Percentiles rank a stretch among this genome's conserved stretches.
Evolutionary conservation across 1,140 invertebrate species (phyloP).

Genomic region (Stegodyphus mimosarum): DNA sequence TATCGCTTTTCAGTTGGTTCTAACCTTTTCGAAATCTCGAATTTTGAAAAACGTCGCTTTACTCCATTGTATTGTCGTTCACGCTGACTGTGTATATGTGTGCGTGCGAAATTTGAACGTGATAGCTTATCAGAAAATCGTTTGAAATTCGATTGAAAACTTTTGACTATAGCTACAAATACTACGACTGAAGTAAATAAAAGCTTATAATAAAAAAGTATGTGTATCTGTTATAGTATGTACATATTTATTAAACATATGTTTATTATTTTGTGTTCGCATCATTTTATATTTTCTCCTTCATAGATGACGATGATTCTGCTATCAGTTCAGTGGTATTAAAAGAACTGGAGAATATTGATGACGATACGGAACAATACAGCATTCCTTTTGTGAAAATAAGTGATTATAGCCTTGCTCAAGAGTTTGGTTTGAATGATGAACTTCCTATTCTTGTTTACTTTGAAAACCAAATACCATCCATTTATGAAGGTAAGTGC

Average conservation of each 20-base stretch:
- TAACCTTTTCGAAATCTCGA: too few species aligned
- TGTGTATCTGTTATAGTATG: too few species aligned
- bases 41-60: too few species aligned
- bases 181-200: too few species aligned
- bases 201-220: too few species aligned
- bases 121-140: too few species aligned
- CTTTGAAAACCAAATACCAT: slow-evolving; percentile 65
- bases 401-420: slow-evolving; percentile 64
- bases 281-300: background rate
- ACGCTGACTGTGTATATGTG: too few species aligned
- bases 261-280: background rate
- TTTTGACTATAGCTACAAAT: too few species aligned
- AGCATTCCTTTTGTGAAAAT: slow-evolving; percentile 66
- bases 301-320: slow-evolving; percentile 71
- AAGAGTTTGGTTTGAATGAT: slow-evolving; percentile 65
- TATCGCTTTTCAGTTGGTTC: too few species aligned
- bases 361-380: slow-evolving; percentile 65
- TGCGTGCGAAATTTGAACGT: too few species aligned
- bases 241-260: background rate
- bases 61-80: too few species aligned
- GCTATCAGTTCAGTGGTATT: slow-evolving; percentile 63
- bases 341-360: slow-evolving; percentile 68
- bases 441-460: slow-evolving; percentile 65
- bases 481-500: slow-evolving; percentile 63
- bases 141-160: too few species aligned